Conservation (phyloP, 1,140 invertebrate species). For the Drosophila paulistorum region DNA sequence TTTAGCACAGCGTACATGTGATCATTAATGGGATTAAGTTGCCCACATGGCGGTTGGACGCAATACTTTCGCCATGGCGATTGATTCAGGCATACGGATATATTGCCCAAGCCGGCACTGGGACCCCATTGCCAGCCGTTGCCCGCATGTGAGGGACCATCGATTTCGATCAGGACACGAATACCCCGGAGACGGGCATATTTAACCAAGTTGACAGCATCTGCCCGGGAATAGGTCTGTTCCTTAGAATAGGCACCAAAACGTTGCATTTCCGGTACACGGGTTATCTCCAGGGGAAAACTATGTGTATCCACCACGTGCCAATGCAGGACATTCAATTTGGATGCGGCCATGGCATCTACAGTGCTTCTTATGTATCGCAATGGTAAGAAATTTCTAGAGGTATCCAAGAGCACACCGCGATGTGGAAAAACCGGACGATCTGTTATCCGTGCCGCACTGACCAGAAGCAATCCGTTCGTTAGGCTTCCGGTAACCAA, state of each 20-base stretch:
- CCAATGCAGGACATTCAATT: constrained; percentile 94
- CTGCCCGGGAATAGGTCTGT: constrained; percentile 88
- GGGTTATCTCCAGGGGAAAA: constrained; percentile 90
- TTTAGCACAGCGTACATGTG: constrained; percentile 88
- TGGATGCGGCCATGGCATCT: constrained; percentile 91
- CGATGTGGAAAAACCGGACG: constrained; percentile 88
- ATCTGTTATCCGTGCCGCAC: constrained; percentile 85
- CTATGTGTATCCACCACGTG: constrained; percentile 93
- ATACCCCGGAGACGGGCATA: constrained; percentile 90
- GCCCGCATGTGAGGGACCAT: constrained; percentile 93
- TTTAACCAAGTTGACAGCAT: constrained; percentile 87
- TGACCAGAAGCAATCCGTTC: constrained; percentile 83
- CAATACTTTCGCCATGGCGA: constrained; percentile 90
- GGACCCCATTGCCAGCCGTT: constrained; percentile 92
- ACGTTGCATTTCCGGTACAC: constrained; percentile 89
- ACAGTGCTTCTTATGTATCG: constrained; percentile 87
- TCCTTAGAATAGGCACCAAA: constrained; percentile 88
- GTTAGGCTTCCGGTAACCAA: constrained; percentile 84
- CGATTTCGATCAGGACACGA: constrained; percentile 91
- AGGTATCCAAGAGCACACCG: constrained; percentile 90
- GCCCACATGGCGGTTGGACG: constrained; percentile 93
- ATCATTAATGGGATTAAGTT: constrained; percentile 91
- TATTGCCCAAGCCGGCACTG: constrained; percentile 86
- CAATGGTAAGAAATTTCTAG: constrained; percentile 90
- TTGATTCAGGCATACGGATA: constrained; percentile 89